A percentile compares a stretch with the other conserved stretches of the same genome.
These are phyloP conservation scores for Ericerus pela DNA, from an alignment of 1,140 invertebrate species.

Conservation along the genomic window DNA sequence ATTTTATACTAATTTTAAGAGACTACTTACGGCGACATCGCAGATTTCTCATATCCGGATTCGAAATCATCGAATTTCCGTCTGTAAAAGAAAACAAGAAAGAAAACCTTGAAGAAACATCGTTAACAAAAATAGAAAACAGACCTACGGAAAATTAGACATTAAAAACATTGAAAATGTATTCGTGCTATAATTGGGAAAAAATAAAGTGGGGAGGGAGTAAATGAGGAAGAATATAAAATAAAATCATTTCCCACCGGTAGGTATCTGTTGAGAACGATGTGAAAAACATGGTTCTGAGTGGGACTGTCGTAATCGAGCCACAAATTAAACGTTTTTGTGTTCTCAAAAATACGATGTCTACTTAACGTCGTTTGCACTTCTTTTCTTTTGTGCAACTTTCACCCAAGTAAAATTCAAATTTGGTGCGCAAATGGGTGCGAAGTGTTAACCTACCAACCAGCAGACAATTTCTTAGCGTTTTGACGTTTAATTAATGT, in stretches of 20 bases:
- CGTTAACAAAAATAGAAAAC: too few species aligned
- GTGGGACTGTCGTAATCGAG: background rate
- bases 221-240: too few species aligned
- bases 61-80: background rate
- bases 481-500: conserved; percentile 8
- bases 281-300: too few species aligned
- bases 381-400: background rate
- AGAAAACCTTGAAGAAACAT: background rate
- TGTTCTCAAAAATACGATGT: background rate
- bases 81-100: background rate
- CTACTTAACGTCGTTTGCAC: conserved; percentile 8
- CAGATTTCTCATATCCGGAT: conserved; percentile 2
- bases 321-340: background rate
- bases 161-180: too few species aligned
- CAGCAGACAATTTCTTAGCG: background rate
- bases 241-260: too few species aligned
- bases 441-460: too few species aligned
- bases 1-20: too few species aligned
- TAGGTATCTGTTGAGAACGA: too few species aligned
- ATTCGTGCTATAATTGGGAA: too few species aligned
- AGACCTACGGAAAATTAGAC: too few species aligned
- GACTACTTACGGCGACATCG: background rate
- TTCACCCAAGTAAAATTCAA: background rate
- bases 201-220: too few species aligned
- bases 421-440: background rate